Evolutionary conservation across 2,888 invertebrate species (phyloP).

Genomic region (Dichetophora obliterata): DNA sequence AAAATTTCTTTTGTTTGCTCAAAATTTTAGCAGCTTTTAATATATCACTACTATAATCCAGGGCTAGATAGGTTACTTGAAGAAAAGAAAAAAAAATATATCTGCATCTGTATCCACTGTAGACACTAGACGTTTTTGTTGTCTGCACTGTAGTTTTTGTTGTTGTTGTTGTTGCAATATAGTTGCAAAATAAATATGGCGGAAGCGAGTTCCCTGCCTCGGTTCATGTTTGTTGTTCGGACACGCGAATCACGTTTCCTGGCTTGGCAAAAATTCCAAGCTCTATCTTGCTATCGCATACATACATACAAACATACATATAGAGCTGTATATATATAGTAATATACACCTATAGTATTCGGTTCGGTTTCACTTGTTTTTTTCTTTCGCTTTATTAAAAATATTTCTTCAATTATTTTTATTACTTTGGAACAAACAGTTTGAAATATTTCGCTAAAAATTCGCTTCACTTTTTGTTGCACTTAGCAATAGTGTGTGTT

Average conservation of each 20-base stretch:
- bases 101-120: too few relatives aligned
- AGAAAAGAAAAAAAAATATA: too few relatives aligned
- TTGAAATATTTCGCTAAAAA: not conserved
- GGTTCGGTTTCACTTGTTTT: slow-evolving; percentile 38
- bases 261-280: slow-evolving; percentile 1
- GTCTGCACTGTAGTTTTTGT: not conserved
- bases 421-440: slow-evolving; percentile 4
- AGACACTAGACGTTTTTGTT: not conserved
- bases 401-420: slow-evolving; percentile 17
- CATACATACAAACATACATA: too few relatives aligned
- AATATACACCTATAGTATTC: not conserved
- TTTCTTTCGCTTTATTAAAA: not conserved
- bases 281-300: not conserved
- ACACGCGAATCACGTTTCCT: slow-evolving; percentile 21
- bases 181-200: slow-evolving; percentile 62
- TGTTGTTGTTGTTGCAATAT: slow-evolving; percentile 1
- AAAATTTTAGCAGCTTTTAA: not conserved
- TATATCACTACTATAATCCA: not conserved
- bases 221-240: slow-evolving; percentile 47
- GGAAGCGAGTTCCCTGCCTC: slow-evolving; percentile 55
- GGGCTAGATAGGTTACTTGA: too few relatives aligned
- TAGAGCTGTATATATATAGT: too few relatives aligned
- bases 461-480: slow-evolving; percentile 12
- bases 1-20: not conserved
- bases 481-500: not conserved